Base-by-base conservation (phyloP, 2,888 invertebrate species). In the Hetaerina titia region DNA sequence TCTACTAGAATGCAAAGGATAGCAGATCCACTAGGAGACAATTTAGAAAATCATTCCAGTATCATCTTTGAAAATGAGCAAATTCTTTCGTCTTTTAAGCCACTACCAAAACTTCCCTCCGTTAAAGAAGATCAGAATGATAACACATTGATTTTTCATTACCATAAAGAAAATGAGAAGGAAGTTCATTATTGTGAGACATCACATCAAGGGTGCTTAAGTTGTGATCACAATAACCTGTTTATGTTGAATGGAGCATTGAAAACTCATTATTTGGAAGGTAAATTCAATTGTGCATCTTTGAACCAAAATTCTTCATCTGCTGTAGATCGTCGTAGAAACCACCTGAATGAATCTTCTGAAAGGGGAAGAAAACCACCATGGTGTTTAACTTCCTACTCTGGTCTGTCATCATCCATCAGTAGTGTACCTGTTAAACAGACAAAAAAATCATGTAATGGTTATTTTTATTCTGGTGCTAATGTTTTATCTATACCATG, bases 41-140 rank as follows among this genome's bases (percentile, higher is more conserved):
- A 81, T 22, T 25, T 81, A 81, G 81, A 4, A 0, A 81, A 81
- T 81, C 31, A 31, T 81, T 81, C 81, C 81, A 15, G 81, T 81
- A 15, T 81, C 9, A 31, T 81, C 31, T 81, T 81, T 13, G 81
- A 81, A 31, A 81, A 81, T 31, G 81, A 81, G 81, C 8, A 81
- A 31, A 31, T 31, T 81, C 25, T 31, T 81, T 31, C 81, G 2
- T 81, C 31, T 81, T 81, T 81, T 31, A 81, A 31, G 4, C 15
- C 31, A 31, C 31, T 11, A 31, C 81, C 31, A 11, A 81, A 81
- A 81, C 25, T 81, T 81, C 25, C 81, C 6, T 31, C 25, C n/a
- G 25, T 31, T 31, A 81, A 81, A 81, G 81, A 81, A 81, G 81
- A 81, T 81, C 81, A 31, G 81, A 81, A 81, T 81, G 81, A 81